These are phyloP conservation scores for Maniola jurtina DNA, from an alignment of 1,140 invertebrate species.

Conservation along the genomic window DNA sequence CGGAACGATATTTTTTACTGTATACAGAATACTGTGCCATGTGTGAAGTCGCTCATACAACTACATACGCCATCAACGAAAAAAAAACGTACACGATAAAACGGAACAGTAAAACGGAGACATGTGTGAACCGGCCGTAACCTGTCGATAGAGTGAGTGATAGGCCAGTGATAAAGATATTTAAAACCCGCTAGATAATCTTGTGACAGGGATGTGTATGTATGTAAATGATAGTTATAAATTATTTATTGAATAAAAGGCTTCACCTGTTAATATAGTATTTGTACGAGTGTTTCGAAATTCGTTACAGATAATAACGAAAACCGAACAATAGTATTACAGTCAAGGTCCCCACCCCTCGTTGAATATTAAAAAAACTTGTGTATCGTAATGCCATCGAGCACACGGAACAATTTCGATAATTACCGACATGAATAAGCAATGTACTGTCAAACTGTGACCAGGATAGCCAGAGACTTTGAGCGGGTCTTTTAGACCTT, in stretches of 20 bases:
- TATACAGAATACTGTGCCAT: no score
- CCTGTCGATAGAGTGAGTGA: no score
- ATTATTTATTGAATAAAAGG: neutral
- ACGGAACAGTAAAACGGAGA: no score
- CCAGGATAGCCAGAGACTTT: conserved; percentile 23
- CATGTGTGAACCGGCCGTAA: no score
- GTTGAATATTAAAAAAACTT: conserved; percentile 47
- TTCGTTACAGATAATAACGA: conserved; percentile 5
- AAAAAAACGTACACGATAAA: no score
- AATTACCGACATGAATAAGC: conserved; percentile 68
- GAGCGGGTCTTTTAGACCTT: conserved; percentile 16
- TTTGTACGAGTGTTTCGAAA: neutral
- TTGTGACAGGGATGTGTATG: no score
- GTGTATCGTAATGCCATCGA: conserved; percentile 52
- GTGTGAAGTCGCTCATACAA: no score
- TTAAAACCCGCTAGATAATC: no score
- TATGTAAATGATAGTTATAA: neutral
- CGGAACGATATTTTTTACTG: no score
- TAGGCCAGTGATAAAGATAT: no score
- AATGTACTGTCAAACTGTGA: conserved; percentile 62
- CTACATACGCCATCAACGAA: no score
- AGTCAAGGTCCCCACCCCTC: conserved; percentile 33
- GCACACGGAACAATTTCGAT: conserved; percentile 53
- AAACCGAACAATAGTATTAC: conserved; percentile 15
- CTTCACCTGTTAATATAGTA: neutral